These are phyloP conservation scores for Nephrotoma appendiculata DNA, from an alignment of 2,888 invertebrate species.

Conservation along the genomic window DNA sequence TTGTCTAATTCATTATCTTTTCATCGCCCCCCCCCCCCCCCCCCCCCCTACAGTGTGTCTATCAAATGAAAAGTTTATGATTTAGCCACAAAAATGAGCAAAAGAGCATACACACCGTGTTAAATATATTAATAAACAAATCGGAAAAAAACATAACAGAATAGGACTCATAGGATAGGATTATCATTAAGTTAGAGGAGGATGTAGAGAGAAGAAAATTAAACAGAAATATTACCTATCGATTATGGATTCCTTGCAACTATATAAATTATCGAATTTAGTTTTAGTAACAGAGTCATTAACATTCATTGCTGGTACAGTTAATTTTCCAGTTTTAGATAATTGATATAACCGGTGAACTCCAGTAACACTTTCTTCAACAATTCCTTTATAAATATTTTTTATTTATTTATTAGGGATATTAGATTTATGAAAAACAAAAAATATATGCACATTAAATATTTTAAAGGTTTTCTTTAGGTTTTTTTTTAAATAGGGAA, in stretches of 20 bases:
- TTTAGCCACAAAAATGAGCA: no score
- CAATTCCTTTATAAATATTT: constrained; percentile 49
- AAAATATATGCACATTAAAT: neutral
- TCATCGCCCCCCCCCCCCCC: no score
- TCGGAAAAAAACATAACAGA: neutral
- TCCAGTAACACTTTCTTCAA: constrained; percentile 96
- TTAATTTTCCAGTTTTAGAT: constrained; percentile 84
- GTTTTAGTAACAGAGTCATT: constrained; percentile 98
- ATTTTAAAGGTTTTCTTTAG: neutral
- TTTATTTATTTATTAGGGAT: constrained; percentile 20
- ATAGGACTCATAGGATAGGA: neutral
- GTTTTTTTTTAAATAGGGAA: neutral
- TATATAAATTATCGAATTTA: constrained; percentile 93
- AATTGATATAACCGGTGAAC: constrained; percentile 92
- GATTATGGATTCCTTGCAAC: constrained; percentile 83
- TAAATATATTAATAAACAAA: neutral
- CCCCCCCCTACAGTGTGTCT: no score
- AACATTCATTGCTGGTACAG: constrained; percentile 96
- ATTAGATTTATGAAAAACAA: constrained; percentile 13
- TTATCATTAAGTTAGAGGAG: neutral
- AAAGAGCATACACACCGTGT: neutral
- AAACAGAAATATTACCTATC: constrained; percentile 44
- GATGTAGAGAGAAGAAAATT: neutral
- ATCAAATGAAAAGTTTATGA: no score
- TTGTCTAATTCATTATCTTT: no score